Base-by-base conservation (phyloP, 1,140 invertebrate species). In the Geopemphigus sp. region DNA sequence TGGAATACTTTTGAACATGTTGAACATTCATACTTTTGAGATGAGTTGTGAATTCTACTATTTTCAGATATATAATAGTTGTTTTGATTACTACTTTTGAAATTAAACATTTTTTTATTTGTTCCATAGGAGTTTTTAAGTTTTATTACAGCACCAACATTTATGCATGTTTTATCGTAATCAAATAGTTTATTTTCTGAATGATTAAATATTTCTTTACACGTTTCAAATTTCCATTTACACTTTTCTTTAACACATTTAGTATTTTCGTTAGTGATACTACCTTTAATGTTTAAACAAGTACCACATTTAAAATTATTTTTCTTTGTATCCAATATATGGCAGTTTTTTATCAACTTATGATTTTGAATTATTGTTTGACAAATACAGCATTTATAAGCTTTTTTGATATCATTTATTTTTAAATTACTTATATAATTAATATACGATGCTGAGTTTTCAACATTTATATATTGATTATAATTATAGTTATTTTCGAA, bases 1-100 rank as follows among this genome's bases (percentile, higher is more conserved):
- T 78, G 11, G 61, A 78, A 78, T 26, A 78, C 24, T 63, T 29
- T 63, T 61, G 57, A 78, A 63, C 74, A 78, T 50, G 11, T 59
- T 24, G 74, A 78, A 47, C 74, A 78, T 19, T 61, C 22, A 50
- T 78, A 78, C 50, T 29, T 63, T 78, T 78, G 1, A 50, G 57
- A 78, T 19, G 45, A n/a, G 0, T n/a, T 63, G 1, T 19, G 8
- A 47, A 19, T 0, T 26, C 17, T 63, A 17, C 17, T 50, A 26
- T 19, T n/a, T 4, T 29, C 22, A n/a, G 15, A 47, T 19, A 29
- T 1, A 47, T 6, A 45, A 45, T 5, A 15, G n/a, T 68, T 68
- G 8, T 5, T 24, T 17, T 50, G 14, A 15, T 26, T 15, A 1
- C 5, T 24, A 68, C 17, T 24, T 68, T 14, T 68, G 15, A 68